These are phyloP conservation scores for Pygocentrus nattereri DNA, from an alignment of 2,797 vertebrate genomes.

Conservation along the genomic window DNA sequence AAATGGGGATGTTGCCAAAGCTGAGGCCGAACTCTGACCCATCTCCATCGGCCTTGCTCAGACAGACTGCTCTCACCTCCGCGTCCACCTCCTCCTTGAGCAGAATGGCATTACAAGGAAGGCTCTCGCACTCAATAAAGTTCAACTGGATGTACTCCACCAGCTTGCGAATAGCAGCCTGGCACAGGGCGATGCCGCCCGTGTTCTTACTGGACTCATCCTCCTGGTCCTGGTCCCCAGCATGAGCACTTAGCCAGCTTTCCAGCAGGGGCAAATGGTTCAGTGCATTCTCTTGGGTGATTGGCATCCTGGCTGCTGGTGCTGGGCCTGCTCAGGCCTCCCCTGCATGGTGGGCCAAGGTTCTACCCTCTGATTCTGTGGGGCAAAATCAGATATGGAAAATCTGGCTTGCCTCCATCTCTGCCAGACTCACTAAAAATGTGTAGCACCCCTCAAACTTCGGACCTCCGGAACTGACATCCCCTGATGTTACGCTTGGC, in stretches of 20 bases:
- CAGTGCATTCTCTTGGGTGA: conserved; percentile 93
- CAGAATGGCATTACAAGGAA: conserved; percentile 32
- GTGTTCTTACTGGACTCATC: conserved; percentile 70
- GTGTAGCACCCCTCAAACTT: conserved; percentile 19
- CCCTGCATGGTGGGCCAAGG: conserved; percentile 77
- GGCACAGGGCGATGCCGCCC: conserved; percentile 77
- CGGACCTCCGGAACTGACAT: conserved; percentile 34
- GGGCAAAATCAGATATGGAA: conserved; percentile 34
- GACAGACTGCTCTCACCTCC: conserved; percentile 87
- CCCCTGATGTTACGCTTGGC: conserved; percentile 32
- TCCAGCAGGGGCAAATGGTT: conserved; percentile 89
- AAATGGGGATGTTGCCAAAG: conserved; percentile 95
- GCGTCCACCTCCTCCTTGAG: conserved; percentile 74
- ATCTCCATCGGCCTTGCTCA: conserved; percentile 82
- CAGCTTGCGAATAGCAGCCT: conserved; percentile 89
- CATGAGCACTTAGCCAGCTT: conserved; percentile 85
- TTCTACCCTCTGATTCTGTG: not conserved
- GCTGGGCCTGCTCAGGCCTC: conserved; percentile 54
- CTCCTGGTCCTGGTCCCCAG: conserved; percentile 52
- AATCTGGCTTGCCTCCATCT: conserved; percentile 57
- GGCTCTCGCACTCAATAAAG: conserved; percentile 80
- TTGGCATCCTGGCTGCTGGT: conserved; percentile 85
- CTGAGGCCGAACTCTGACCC: conserved; percentile 87
- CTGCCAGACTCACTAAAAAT: not conserved
- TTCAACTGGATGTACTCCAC: conserved; percentile 94